Evolutionary conservation across 2,797 vertebrate species (phyloP), one percentile per base, ranked within the genome.

Genomic region (Anolis apletophallus): DNA sequence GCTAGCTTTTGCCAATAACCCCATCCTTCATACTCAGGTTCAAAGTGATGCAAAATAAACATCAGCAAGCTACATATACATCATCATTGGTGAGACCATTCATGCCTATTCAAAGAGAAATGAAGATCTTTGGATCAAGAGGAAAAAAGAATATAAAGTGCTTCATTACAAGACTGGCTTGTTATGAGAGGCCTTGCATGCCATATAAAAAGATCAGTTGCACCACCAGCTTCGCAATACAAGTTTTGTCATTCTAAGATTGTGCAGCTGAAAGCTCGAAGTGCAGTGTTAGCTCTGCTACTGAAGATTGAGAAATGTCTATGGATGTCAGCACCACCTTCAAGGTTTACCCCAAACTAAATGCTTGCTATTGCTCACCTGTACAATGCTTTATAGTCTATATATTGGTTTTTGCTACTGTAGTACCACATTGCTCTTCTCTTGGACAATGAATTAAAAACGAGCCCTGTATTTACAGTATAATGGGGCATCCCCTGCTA

Each of bases 221-320:
- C 80, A 91, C 55, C 29, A 61, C 64, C 89, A 91, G 67, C 83
- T 89, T 87, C 26, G 80, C 85, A 59, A 74, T 75, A 10, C 76
- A 12, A 90, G n/a, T 50, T 84, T 80, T 17, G 26, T 26, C 78
- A 77, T 88, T 87, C 86, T 79, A 90, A 88, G 79, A 90, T 59
- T 90, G 92, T 32, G 77, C 64, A 88, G 83, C 88, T 89, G 90
- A 94, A 93, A 90, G 78, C 90, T 87, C 92, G 88, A 57, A 83
- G 89, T 29, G 88, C 90, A 19, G 86, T 83, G 89, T 88, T 61
- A 89, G 86, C 86, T 92, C 93, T 52, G 23, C 57, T 88, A 91
- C 84, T 85, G 93, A 90, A 88, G 80, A 85, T 67, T 61, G 89
- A 80, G 75, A 69, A 88, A 59, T 92, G 91, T 73, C 85, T 88